Conservation (phyloP, 2,113 vertebrate genomes). For the Xenopus tropicalis region DNA sequence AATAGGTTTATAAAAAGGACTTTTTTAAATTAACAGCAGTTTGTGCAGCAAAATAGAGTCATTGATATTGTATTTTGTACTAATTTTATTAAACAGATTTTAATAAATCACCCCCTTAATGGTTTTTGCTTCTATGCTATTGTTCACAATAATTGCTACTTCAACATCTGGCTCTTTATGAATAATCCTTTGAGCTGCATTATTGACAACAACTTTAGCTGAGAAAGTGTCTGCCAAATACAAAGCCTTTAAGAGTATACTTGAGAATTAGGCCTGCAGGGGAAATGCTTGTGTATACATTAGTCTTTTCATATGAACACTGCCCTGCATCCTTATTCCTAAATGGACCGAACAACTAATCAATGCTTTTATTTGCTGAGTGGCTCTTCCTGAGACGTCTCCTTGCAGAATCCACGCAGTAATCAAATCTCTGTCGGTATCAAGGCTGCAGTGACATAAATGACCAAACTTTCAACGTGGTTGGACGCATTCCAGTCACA, state of each 20-base stretch:
- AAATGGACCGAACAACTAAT: constrained; percentile 80
- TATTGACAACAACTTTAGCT: constrained; percentile 70
- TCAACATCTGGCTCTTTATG: constrained; percentile 74
- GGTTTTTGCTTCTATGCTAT: constrained; percentile 62
- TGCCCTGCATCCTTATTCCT: constrained; percentile 67
- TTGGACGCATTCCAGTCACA: constrained; percentile 72
- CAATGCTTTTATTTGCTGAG: constrained; percentile 78
- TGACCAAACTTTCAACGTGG: constrained; percentile 66
- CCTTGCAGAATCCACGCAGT: constrained; percentile 64
- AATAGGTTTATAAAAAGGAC: too few relatives aligned
- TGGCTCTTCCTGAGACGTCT: constrained; percentile 72
- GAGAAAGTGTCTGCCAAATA: constrained; percentile 64
- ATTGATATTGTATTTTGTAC: too few relatives aligned
- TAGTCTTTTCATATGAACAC: constrained; percentile 69
- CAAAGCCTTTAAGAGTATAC: constrained; percentile 68
- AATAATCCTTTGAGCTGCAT: constrained; percentile 69
- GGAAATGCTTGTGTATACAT: constrained; percentile 72
- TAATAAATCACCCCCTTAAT: too few relatives aligned
- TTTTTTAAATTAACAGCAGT: too few relatives aligned
- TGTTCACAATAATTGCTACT: constrained; percentile 72
- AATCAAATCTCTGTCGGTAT: constrained; percentile 73
- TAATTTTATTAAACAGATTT: too few relatives aligned
- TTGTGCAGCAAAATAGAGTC: too few relatives aligned
- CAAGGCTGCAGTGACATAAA: constrained; percentile 71
- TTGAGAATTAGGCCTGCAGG: constrained; percentile 69